Conservation (phyloP, 2,888 invertebrate species). For the Allygus modestus region DNA sequence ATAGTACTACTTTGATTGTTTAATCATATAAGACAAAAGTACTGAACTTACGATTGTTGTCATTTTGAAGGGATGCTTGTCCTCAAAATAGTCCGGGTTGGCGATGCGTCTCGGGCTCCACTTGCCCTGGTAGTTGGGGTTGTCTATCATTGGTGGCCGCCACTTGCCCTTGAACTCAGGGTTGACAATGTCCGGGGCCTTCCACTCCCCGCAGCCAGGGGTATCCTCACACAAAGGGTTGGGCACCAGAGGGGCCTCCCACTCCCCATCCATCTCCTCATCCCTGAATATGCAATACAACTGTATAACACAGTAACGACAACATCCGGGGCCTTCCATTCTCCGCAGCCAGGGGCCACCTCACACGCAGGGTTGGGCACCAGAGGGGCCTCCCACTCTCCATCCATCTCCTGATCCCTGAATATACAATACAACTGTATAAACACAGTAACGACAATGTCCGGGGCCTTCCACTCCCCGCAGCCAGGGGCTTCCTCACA, state of each 20-base stretch:
- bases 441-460: conserved; percentile 77
- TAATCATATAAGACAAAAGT: too few relatives aligned
- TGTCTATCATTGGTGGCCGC: conserved; percentile 92
- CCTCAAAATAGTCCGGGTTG: conserved; percentile 96
- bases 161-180: conserved; percentile 96
- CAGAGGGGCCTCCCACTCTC: conserved; percentile 97
- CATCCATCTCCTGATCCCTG: conserved; percentile 98
- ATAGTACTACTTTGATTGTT: too few relatives aligned
- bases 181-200: conserved; percentile 89
- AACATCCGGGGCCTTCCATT: conserved; percentile 90
- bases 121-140: conserved; percentile 97
- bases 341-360: conserved; percentile 88
- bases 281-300: conserved; percentile 79
- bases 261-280: conserved; percentile 98
- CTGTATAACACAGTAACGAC: too few relatives aligned
- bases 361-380: conserved; percentile 93
- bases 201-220: conserved; percentile 96
- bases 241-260: conserved; percentile 96
- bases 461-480: conserved; percentile 91
- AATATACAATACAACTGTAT: background rate
- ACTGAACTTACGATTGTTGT: conserved; percentile 85
- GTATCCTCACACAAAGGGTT: conserved; percentile 90
- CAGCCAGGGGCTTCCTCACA: too few relatives aligned
- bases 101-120: conserved; percentile 93
- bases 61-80: conserved; percentile 90